Conservation (phyloP, 2,797 vertebrate species). For the Sarcophilus harrisii region DNA sequence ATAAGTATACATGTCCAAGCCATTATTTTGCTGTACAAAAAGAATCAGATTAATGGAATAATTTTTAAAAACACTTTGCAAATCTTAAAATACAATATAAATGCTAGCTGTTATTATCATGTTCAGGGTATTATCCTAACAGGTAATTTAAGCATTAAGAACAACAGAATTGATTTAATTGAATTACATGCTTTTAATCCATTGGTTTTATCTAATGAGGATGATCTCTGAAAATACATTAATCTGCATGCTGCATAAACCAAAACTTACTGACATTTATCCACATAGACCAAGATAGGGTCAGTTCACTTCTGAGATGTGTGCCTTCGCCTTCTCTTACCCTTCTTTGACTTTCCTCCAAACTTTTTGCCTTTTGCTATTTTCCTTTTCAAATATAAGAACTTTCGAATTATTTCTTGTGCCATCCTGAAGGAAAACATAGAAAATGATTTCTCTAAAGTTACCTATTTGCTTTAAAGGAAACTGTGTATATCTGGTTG, state of each 20-base stretch:
- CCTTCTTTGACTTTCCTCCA: slow-evolving; percentile 13
- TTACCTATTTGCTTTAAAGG: slow-evolving; percentile 17
- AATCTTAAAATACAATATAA: not conserved
- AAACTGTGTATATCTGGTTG: slow-evolving; percentile 51
- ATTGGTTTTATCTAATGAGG: slow-evolving; percentile 74
- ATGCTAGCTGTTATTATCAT: not conserved
- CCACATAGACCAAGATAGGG: slow-evolving; percentile 47
- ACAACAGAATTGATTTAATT: slow-evolving; percentile 69
- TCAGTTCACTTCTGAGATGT: slow-evolving; percentile 41
- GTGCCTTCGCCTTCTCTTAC: slow-evolving; percentile 41
- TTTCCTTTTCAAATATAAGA: slow-evolving; percentile 56
- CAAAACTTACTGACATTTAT: slow-evolving; percentile 67
- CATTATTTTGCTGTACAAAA: too few relatives aligned
- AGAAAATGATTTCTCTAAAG: slow-evolving; percentile 13
- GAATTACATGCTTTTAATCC: slow-evolving; percentile 73
- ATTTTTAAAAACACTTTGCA: not conserved
- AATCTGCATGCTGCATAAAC: slow-evolving; percentile 74
- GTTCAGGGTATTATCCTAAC: slow-evolving; percentile 55
- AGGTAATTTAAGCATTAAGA: slow-evolving; percentile 70
- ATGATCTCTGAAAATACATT: slow-evolving; percentile 70
- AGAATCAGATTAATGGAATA: too few relatives aligned
- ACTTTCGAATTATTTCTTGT: slow-evolving; percentile 43
- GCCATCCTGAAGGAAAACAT: slow-evolving; percentile 46
- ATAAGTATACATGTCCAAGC: too few relatives aligned
- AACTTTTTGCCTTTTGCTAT: not conserved